phyloP scores from a whole-genome alignment of 2,113 vertebrate species.

The Odobenus rosmarus region DNA sequence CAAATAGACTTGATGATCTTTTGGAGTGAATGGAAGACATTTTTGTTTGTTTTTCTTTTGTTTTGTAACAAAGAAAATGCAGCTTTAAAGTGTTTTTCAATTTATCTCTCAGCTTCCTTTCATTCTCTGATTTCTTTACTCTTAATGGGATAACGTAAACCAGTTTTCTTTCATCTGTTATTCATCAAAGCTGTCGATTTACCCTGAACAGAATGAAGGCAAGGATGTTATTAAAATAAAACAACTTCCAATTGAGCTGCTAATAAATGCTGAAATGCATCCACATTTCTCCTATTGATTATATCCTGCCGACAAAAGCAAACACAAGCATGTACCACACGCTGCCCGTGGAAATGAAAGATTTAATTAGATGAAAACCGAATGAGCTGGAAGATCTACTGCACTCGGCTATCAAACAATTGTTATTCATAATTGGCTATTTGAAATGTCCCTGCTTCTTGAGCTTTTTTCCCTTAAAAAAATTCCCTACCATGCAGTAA shows the following conservation, averaged over 20 bases:
- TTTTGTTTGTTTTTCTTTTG: constrained; percentile 40
- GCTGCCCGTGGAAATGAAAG: constrained; percentile 77
- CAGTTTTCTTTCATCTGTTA: constrained; percentile 71
- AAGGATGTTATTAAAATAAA: constrained; percentile 78
- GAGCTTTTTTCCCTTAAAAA: constrained; percentile 66
- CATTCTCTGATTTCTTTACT: constrained; percentile 64
- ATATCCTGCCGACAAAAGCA: constrained; percentile 74
- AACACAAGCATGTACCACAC: constrained; percentile 55
- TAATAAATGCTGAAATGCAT: constrained; percentile 77
- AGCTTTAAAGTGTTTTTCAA: constrained; percentile 61
- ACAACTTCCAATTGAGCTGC: constrained; percentile 73
- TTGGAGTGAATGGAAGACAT: constrained; percentile 13
- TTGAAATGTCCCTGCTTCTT: constrained; percentile 16
- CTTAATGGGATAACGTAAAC: constrained; percentile 69
- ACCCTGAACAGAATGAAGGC: constrained; percentile 60
- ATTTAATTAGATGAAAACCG: constrained; percentile 81
- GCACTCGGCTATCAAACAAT: background rate
- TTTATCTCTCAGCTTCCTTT: constrained; percentile 63
- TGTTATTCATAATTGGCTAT: constrained; percentile 75
- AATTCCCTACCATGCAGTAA: constrained; percentile 73
- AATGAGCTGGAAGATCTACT: constrained; percentile 71
- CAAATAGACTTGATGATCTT: constrained; percentile 7
- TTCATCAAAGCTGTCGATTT: constrained; percentile 75
- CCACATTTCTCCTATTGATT: constrained; percentile 80
- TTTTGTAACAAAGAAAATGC: constrained; percentile 54